These are phyloP conservation scores for Corbicula japonica DNA, from an alignment of 2,888 invertebrate species.

Conservation along the genomic window DNA sequence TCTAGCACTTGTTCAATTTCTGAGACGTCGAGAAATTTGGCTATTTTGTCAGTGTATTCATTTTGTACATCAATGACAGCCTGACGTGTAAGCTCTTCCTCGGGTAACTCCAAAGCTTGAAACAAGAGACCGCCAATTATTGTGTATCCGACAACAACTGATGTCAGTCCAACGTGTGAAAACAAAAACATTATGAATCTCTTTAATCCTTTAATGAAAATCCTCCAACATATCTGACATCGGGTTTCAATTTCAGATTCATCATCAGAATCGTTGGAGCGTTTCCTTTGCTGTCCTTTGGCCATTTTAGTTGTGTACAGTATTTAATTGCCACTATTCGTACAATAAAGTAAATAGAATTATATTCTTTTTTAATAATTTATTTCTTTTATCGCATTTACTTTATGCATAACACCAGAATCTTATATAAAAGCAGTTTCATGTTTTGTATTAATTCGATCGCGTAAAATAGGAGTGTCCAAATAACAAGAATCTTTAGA, in stretches of 20 bases:
- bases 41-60: constrained; percentile 33
- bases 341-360: too few relatives aligned
- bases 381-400: background rate
- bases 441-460: too few relatives aligned
- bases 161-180: constrained; percentile 62
- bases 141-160: constrained; percentile 55
- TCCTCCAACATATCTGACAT: constrained; percentile 18
- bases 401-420: background rate
- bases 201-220: constrained; percentile 45
- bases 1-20: constrained; percentile 21
- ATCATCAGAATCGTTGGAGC: background rate
- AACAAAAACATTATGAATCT: constrained; percentile 55
- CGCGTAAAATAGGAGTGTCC: too few relatives aligned
- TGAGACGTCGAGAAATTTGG: constrained; percentile 26
- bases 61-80: constrained; percentile 28
- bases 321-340: too few relatives aligned
- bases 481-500: too few relatives aligned
- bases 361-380: background rate
- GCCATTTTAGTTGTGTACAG: too few relatives aligned
- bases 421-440: background rate
- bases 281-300: background rate
- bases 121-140: constrained; percentile 61
- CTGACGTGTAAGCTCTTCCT: constrained; percentile 43
- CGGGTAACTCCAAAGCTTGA: constrained; percentile 49
- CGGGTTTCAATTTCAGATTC: constrained; percentile 19